These are phyloP conservation scores for Caerostris extrusa DNA, from an alignment of 1,140 invertebrate genomes.

Conservation along the genomic window DNA sequence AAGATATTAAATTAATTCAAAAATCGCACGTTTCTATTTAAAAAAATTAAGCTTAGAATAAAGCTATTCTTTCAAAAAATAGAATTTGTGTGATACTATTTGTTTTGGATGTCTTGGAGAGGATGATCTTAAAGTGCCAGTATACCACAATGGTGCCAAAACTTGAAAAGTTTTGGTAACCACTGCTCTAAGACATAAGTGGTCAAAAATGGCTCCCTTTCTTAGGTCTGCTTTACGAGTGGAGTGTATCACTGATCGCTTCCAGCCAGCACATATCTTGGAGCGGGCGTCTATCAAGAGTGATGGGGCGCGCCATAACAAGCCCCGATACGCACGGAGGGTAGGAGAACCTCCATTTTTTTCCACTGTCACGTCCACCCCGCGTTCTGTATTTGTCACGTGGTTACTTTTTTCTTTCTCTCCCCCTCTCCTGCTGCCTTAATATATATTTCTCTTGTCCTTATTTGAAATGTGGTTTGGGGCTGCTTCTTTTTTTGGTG, in stretches of 20 bases:
- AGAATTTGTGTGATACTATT: too few relatives aligned
- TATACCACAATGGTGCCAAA: too few relatives aligned
- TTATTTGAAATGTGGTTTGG: constrained; percentile 26
- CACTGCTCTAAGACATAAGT: too few relatives aligned
- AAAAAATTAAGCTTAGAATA: too few relatives aligned
- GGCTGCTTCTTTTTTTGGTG: neutral
- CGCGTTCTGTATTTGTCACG: constrained; percentile 16
- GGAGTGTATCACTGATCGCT: neutral
- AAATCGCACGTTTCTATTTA: too few relatives aligned
- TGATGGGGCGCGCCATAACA: constrained; percentile 38
- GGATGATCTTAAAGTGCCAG: too few relatives aligned
- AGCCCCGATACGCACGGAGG: constrained; percentile 1
- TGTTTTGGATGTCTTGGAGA: too few relatives aligned
- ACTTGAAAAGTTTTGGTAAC: too few relatives aligned
- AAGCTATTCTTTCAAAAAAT: too few relatives aligned
- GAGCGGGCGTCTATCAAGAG: neutral
- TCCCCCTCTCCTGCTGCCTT: neutral
- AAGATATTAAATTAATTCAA: too few relatives aligned
- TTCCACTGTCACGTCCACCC: neutral
- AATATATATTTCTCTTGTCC: constrained; percentile 11
- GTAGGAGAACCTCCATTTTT: neutral
- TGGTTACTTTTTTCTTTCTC: neutral
- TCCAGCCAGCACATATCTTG: neutral
- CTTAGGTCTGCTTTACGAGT: neutral
- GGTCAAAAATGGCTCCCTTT: neutral